Conservation (phyloP, 2,113 vertebrate species). For the Apistogramma diplotaenia region DNA sequence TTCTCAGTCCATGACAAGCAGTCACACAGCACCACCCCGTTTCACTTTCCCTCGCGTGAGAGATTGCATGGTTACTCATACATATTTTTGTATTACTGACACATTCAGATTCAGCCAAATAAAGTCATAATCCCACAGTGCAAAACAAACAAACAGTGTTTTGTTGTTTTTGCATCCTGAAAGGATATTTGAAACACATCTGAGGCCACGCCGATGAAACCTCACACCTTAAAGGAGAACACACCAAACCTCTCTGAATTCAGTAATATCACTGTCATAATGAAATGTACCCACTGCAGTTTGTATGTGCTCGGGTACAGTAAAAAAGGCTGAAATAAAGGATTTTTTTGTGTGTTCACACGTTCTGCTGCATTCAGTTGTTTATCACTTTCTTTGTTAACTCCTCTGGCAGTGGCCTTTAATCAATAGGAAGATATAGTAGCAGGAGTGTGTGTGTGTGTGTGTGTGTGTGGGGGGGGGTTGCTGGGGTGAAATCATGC, state of each 20-base stretch:
- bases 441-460: not conserved
- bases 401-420: not conserved
- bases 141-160: not conserved
- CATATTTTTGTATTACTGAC: not conserved
- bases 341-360: not conserved
- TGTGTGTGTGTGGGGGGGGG: too few species aligned
- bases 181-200: not conserved
- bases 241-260: not conserved
- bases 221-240: not conserved
- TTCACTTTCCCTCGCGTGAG: not conserved
- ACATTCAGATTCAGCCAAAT: not conserved
- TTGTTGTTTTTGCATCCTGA: not conserved
- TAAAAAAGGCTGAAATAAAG: not conserved
- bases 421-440: not conserved
- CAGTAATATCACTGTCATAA: not conserved
- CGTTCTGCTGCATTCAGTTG: not conserved
- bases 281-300: not conserved
- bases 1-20: not conserved
- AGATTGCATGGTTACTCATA: not conserved
- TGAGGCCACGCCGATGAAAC: not conserved
- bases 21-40: not conserved
- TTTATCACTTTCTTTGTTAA: not conserved
- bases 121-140: not conserved
- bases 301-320: not conserved
- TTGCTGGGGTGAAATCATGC: constrained; percentile 5